Evolutionary conservation across 2,888 invertebrate species (phyloP).

Genomic region (Spatulosminthurus flaviceps): DNA sequence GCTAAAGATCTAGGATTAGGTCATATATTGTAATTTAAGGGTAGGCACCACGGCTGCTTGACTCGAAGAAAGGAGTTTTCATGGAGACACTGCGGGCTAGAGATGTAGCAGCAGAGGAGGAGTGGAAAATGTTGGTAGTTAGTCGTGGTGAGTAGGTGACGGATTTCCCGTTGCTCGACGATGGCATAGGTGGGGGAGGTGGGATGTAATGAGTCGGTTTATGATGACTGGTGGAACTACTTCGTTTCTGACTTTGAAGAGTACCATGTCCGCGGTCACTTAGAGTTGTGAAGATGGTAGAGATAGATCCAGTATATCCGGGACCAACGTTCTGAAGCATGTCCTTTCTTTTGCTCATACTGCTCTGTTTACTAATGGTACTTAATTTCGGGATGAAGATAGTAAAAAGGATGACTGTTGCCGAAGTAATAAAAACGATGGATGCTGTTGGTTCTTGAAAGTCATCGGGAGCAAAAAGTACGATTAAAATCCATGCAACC

Average conservation of each 20-base stretch:
- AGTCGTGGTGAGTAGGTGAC: slow-evolving; percentile 63
- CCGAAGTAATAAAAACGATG: slow-evolving; percentile 64
- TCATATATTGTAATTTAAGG: slow-evolving; percentile 52
- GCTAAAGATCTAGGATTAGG: no score
- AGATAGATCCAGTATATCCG: slow-evolving; percentile 64
- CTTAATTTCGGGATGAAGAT: slow-evolving; percentile 66
- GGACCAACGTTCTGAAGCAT: slow-evolving; percentile 63
- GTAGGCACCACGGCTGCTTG: slow-evolving; percentile 59
- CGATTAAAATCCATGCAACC: slow-evolving; percentile 63
- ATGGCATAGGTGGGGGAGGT: slow-evolving; percentile 54
- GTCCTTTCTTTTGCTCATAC: slow-evolving; percentile 63
- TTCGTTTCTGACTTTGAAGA: slow-evolving; percentile 62
- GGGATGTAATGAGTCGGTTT: slow-evolving; percentile 46
- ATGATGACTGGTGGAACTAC: slow-evolving; percentile 49
- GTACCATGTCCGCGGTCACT: slow-evolving; percentile 63
- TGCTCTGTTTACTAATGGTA: slow-evolving; percentile 65
- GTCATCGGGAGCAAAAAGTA: slow-evolving; percentile 60
- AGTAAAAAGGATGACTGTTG: slow-evolving; percentile 64
- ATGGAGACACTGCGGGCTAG: slow-evolving; percentile 63
- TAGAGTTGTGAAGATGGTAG: slow-evolving; percentile 64
- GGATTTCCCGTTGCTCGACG: slow-evolving; percentile 56
- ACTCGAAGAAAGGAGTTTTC: slow-evolving; percentile 63
- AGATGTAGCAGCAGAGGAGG: slow-evolving; percentile 62
- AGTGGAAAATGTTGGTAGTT: slow-evolving; percentile 63
- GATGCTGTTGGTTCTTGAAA: slow-evolving; percentile 65